phyloP scores from a whole-genome alignment of 2,888 invertebrate genomes.

The Cerastis leucographa region DNA sequence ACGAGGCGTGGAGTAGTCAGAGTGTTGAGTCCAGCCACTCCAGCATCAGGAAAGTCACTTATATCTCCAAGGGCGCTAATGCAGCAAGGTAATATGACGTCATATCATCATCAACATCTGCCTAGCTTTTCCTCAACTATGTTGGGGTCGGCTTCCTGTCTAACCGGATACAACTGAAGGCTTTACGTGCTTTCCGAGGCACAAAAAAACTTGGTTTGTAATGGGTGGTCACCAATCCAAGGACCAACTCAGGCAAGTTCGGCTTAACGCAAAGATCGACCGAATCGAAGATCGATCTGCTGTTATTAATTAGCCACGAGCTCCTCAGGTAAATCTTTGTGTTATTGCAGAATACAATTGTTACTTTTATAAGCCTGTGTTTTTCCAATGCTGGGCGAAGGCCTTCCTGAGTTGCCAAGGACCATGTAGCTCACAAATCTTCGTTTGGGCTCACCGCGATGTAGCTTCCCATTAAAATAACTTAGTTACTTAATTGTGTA shows the following conservation, averaged over 20 bases:
- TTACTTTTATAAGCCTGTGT: not conserved
- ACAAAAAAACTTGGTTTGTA: no score
- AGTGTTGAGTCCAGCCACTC: constrained; percentile 85
- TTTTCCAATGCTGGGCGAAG: not conserved
- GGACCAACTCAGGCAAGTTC: not conserved
- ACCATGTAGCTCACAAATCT: not conserved
- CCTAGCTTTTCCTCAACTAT: not conserved
- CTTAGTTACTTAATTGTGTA: not conserved
- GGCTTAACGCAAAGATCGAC: not conserved
- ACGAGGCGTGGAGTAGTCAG: constrained; percentile 85
- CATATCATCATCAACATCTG: not conserved
- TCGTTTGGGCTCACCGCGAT: not conserved
- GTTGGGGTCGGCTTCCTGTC: not conserved
- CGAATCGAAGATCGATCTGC: no score
- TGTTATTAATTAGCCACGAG: no score
- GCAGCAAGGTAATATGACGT: constrained; percentile 78
- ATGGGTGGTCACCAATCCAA: not conserved
- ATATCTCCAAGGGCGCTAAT: constrained; percentile 88
- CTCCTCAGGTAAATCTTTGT: not conserved
- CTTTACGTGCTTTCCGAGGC: not conserved
- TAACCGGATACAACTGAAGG: not conserved
- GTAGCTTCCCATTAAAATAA: not conserved
- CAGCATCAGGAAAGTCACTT: constrained; percentile 86
- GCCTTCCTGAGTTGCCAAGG: not conserved
- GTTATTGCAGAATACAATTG: not conserved